Percentiles rank a stretch among this genome's conserved stretches.
Evolutionary conservation across 64 coral and sea anemone genomes (phyloP).

Genomic region (Montipora efflorescens): DNA sequence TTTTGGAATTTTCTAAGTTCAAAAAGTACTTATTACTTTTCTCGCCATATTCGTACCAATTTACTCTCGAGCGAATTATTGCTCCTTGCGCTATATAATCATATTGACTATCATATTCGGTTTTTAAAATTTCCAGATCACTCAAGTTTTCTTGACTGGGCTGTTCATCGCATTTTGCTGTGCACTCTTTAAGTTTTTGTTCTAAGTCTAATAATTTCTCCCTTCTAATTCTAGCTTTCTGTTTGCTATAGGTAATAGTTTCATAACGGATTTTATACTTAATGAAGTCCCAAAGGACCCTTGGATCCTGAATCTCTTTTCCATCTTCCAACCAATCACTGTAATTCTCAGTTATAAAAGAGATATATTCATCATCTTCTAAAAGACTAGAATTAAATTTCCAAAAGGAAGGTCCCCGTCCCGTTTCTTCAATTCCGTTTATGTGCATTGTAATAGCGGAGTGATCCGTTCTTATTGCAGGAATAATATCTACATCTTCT

Average conservation of each 20-base stretch:
- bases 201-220: conserved; percentile 40
- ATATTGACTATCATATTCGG: conserved; percentile 56
- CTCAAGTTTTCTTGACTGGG: conserved; percentile 43
- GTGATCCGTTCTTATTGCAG: conserved; percentile 55
- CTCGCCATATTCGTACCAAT: conserved; percentile 50
- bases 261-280: conserved; percentile 58
- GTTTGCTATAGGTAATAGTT: conserved; percentile 46
- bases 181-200: conserved; percentile 37
- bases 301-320: conserved; percentile 24
- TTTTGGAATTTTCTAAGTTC: conserved; percentile 8
- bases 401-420: conserved; percentile 34
- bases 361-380: conserved; percentile 34
- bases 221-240: conserved; percentile 48
- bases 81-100: conserved; percentile 58
- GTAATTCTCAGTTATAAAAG: neutral
- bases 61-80: conserved; percentile 54
- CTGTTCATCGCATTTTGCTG: neutral
- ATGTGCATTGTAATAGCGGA: conserved; percentile 43
- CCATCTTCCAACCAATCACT: conserved; percentile 39
- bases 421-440: conserved; percentile 34
- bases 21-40: conserved; percentile 41
- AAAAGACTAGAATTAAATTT: conserved; percentile 62
- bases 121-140: conserved; percentile 23
- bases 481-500: conserved; percentile 18
- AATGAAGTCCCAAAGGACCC: conserved; percentile 48